These are phyloP conservation scores for Euborellia annulipes DNA, from an alignment of 1,140 invertebrate species.

Conservation along the genomic window DNA sequence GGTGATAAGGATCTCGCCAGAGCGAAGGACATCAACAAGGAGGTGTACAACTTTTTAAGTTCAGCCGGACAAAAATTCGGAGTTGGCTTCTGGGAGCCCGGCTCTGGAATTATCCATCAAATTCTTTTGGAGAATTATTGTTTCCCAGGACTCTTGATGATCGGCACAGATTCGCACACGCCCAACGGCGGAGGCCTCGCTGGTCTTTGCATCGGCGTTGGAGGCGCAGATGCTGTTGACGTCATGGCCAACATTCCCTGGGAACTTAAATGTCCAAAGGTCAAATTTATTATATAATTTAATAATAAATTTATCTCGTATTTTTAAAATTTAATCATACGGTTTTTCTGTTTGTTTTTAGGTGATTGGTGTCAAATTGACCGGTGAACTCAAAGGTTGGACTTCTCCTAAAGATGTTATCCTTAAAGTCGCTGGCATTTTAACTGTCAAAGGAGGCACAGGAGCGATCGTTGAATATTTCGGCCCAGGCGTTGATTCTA, in stretches of 20 bases:
- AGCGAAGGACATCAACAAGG: conserved; percentile 89
- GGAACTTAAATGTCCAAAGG: conserved; percentile 99
- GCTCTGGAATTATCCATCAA: conserved; percentile 98
- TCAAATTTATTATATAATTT: no score
- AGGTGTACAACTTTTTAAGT: conserved; percentile 93
- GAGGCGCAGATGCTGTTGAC: conserved; percentile 98
- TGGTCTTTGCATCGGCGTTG: conserved; percentile 96
- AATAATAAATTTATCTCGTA: no score
- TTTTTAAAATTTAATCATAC: no score
- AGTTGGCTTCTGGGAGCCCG: conserved; percentile 99
- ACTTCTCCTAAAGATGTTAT: conserved; percentile 99
- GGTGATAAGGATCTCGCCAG: conserved; percentile 78
- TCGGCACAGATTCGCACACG: conserved; percentile 98
- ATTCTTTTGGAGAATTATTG: conserved; percentile 99
- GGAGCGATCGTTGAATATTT: conserved; percentile 98
- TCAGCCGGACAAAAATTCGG: conserved; percentile 95
- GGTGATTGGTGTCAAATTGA: conserved; percentile 91
- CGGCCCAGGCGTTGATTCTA: conserved; percentile 93
- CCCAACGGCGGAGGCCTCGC: conserved; percentile 97
- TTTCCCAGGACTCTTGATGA: conserved; percentile 93
- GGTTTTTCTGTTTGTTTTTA: no score
- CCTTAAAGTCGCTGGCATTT: conserved; percentile 63
- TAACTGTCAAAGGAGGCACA: conserved; percentile 90
- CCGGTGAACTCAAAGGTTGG: conserved; percentile 89
- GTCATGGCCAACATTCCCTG: conserved; percentile 99